Conservation (phyloP, 2,888 invertebrate genomes). For the Pilophorus perplexus region DNA sequence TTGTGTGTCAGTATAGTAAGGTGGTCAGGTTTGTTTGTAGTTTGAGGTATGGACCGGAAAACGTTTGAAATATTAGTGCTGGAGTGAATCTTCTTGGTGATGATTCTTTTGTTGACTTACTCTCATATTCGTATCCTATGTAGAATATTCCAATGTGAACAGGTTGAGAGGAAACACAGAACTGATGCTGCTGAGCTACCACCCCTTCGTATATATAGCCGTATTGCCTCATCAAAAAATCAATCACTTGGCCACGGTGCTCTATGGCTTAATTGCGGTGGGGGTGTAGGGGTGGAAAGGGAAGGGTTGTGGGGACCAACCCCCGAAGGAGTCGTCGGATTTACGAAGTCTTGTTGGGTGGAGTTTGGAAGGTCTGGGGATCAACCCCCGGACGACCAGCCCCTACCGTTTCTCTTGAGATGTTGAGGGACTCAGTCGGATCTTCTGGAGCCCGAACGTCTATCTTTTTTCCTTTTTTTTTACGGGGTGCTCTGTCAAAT, state of each 20-base stretch:
- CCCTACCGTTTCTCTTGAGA: no score
- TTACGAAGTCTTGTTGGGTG: not conserved
- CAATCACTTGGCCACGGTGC: conserved; percentile 45
- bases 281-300: not conserved
- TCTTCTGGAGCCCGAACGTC: no score
- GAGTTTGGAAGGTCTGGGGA: not conserved
- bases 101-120: conserved; percentile 25
- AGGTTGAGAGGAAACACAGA: conserved; percentile 33
- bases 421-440: no score
- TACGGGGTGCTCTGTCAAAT: no score
- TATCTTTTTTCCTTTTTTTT: no score
- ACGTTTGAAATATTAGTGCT: no score
- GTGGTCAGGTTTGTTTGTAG: no score
- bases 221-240: conserved; percentile 45
- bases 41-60: no score
- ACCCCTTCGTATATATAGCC: conserved; percentile 42
- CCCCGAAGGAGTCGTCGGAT: not conserved
- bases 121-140: conserved; percentile 18
- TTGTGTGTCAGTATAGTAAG: no score
- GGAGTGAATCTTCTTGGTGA: no score
- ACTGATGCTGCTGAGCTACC: conserved; percentile 39
- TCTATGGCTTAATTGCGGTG: conserved; percentile 43
- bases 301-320: not conserved
- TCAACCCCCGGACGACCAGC: no score
- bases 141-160: conserved; percentile 7